Evolutionary conservation across 2,888 invertebrate species (phyloP).

Genomic region (Colostygia pectinataria): DNA sequence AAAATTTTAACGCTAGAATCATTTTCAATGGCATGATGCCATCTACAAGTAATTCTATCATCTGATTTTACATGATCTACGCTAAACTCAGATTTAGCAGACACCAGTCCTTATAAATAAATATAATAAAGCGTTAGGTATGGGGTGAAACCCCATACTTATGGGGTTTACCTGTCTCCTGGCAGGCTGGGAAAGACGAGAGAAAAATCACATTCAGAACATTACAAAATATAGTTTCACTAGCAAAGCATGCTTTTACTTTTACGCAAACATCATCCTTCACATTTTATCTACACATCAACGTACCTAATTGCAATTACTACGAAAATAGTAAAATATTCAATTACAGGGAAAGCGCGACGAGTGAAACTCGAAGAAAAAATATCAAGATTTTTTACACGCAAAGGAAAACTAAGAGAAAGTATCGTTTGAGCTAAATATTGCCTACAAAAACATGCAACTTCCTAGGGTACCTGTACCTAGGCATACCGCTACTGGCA

Average conservation of each 20-base stretch:
- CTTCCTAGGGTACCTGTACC: constrained; percentile 40
- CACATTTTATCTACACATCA: constrained; percentile 55
- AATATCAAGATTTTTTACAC: constrained; percentile 80
- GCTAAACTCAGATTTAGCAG: neutral
- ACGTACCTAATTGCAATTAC: constrained; percentile 68
- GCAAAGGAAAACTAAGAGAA: constrained; percentile 73
- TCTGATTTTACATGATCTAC: constrained; percentile 4
- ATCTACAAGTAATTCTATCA: neutral
- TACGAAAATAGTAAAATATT: constrained; percentile 69
- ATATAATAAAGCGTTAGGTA: constrained; percentile 41
- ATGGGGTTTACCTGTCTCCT: constrained; percentile 83
- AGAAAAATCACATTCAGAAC: constrained; percentile 82
- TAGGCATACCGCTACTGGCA: constrained; percentile 8
- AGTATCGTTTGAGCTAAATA: constrained; percentile 48
- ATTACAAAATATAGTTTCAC: constrained; percentile 73
- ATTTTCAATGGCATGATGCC: neutral
- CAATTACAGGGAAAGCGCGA: constrained; percentile 75
- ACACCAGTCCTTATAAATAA: constrained; percentile 24
- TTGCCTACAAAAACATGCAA: constrained; percentile 40
- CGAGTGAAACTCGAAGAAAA: constrained; percentile 70
- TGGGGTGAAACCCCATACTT: constrained; percentile 42
- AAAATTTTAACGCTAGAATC: constrained; percentile 1
- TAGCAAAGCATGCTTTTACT: constrained; percentile 69
- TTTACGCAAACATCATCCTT: constrained; percentile 52
- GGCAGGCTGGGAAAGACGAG: constrained; percentile 83